Percentiles rank a stretch among this genome's conserved stretches.
Conservation (phyloP, 2,797 vertebrate genomes). For the Notolabrus celidotus region DNA sequence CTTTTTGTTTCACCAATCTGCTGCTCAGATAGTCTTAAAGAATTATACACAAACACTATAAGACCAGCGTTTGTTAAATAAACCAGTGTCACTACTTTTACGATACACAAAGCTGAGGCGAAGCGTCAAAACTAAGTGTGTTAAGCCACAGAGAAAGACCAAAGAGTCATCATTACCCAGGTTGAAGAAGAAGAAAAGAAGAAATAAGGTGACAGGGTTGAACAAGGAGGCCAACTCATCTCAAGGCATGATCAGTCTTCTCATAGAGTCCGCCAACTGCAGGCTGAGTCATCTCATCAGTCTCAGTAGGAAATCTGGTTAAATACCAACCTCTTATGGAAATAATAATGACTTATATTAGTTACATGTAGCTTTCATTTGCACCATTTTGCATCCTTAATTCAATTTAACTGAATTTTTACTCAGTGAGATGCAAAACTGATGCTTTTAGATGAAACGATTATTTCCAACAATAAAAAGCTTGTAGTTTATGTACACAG, state of each 20-base stretch:
- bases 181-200: slow-evolving; percentile 46
- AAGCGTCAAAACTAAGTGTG: slow-evolving; percentile 58
- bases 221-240: slow-evolving; percentile 27
- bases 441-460: slow-evolving; percentile 31
- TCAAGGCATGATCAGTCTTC: slow-evolving; percentile 42
- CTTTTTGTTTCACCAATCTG: slow-evolving; percentile 2
- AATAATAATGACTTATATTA: slow-evolving; percentile 37
- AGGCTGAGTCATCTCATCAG: slow-evolving; percentile 26
- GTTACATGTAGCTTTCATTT: slow-evolving; percentile 21
- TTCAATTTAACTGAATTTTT: slow-evolving; percentile 44
- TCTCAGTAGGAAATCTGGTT: slow-evolving; percentile 37
- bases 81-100: slow-evolving; percentile 78
- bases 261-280: slow-evolving; percentile 44
- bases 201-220: slow-evolving; percentile 21
- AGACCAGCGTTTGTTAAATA: slow-evolving; percentile 76
- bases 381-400: slow-evolving; percentile 37
- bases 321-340: slow-evolving; percentile 38
- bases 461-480: slow-evolving; percentile 50
- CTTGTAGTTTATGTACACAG: slow-evolving; percentile 67
- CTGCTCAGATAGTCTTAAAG: slow-evolving; percentile 18
- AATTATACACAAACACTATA: slow-evolving; percentile 52
- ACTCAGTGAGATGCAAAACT: slow-evolving; percentile 31
- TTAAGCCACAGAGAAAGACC: slow-evolving; percentile 69
- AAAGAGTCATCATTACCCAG: slow-evolving; percentile 18
- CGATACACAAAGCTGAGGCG: slow-evolving; percentile 66